Evolutionary conservation across 2,888 invertebrate species (phyloP), one percentile per base, ranked within the genome.

Genomic region (Chloromyia formosa): DNA sequence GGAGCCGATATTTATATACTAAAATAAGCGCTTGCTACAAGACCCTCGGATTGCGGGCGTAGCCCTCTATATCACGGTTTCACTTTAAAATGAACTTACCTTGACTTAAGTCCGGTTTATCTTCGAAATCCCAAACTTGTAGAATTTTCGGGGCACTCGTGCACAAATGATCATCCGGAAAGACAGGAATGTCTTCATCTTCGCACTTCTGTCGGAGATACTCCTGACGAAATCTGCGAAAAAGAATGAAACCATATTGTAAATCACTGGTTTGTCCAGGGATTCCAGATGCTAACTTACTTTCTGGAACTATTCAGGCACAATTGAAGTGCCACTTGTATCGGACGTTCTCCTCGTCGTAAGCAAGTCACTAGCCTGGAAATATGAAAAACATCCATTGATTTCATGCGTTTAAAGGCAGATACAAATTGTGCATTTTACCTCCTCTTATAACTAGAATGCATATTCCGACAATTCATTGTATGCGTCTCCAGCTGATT

Each of bases 111-210:
- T 73, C 73, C 20, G 73, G 61, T 16, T 20, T 61, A 12, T 60
- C 58, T 12, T 73, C 61, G 35, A 73, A 73, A 27, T 73, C 73
- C 73, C 73, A 73, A 9, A 61, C 73, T 61, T 73, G 73, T 27
- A 73, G 53, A 58, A 73, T 73, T 23, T 73, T 73, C 14, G 73
- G 73, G 10, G 73, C 73, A 5, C 18, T 62, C 2, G 62, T 27
- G 23, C 22, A 73, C 23, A 45, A 14, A 22, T 60, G 53, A 23
- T 73, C 73, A 35, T 73, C 73, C 16, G 53, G 73, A 49, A 58
- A 73, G 7, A 61, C 23, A n/a, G 61, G 10, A 18, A 61, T 22
- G n/a, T 73, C 73, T 12, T 73, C 73, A 45, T 73, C 73, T 22
- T 60, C 60, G 27, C 73, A 42, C 45, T 73, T 73, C 14, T 73